These are phyloP conservation scores for Cercocebus atys DNA, from an alignment of 2,113 vertebrate genomes.

Conservation along the genomic window DNA sequence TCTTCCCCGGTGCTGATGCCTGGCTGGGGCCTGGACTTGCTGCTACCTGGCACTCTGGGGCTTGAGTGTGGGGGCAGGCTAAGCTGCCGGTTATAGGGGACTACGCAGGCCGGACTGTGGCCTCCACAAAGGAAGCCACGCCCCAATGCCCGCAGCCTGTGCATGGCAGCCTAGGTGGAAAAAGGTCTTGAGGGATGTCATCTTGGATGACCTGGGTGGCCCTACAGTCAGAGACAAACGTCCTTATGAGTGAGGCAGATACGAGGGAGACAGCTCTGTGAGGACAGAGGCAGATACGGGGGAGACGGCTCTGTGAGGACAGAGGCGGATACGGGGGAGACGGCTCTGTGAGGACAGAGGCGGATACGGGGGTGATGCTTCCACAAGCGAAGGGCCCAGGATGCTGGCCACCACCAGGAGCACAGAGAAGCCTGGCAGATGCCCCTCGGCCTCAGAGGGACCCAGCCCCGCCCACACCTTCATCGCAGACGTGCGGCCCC, in stretches of 20 bases:
- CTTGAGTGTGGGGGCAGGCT: too few species aligned
- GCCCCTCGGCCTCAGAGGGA: neutral
- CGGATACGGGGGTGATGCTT: rapidly evolving
- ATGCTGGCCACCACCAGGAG: neutral
- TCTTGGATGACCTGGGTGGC: neutral
- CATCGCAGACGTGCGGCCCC: neutral
- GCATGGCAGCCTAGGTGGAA: neutral
- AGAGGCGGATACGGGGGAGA: rapidly evolving
- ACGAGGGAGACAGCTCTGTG: rapidly evolving
- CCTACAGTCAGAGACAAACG: neutral
- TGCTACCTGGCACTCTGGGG: too few species aligned
- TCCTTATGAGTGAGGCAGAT: neutral
- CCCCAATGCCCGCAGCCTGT: neutral
- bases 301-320: neutral
- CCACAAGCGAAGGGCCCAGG: neutral
- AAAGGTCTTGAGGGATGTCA: rapidly evolving
- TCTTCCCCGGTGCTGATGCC: neutral
- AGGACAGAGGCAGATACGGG: rapidly evolving
- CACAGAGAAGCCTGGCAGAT: neutral
- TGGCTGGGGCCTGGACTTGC: neutral
- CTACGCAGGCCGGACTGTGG: rapidly evolving
- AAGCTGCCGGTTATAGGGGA: rapidly evolving
- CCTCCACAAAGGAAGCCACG: neutral
- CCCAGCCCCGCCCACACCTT: neutral
- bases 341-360: too few species aligned